Evolutionary conservation across 37 sponge, comb jelly and placozoan species (phyloP).

Genomic region (Halichondria panicea): DNA sequence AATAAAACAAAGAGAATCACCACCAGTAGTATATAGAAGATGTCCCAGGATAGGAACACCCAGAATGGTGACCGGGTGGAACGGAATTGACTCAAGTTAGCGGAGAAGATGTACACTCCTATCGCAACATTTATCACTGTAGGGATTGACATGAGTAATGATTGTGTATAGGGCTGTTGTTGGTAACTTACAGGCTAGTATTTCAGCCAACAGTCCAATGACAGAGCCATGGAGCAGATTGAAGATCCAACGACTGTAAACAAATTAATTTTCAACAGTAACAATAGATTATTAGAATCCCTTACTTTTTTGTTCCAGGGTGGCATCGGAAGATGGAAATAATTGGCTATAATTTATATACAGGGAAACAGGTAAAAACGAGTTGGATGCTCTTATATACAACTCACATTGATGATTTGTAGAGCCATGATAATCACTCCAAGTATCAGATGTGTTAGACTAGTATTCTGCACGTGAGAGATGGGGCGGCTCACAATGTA

Average conservation of each 20-base stretch:
- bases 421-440: conserved; percentile 54
- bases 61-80: too few species aligned
- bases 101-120: conserved; percentile 2
- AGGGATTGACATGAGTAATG: too few species aligned
- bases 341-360: conserved; percentile 1
- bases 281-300: too few species aligned
- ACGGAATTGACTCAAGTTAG: too few species aligned
- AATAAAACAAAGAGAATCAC: too few species aligned
- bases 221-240: conserved; percentile 50
- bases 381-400: background rate
- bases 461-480: conserved; percentile 11
- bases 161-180: too few species aligned
- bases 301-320: conserved; percentile 6
- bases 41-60: too few species aligned
- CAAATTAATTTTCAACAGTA: too few species aligned
- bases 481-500: background rate
- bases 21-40: too few species aligned
- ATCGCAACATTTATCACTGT: conserved; percentile 37
- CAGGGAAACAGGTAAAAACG: background rate
- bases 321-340: conserved; percentile 21
- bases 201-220: conserved; percentile 37
- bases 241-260: conserved; percentile 81
- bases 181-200: conserved; percentile 64
- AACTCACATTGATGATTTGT: conserved; percentile 51
- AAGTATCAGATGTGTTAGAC: conserved; percentile 51